Evolutionary conservation across 2,888 invertebrate species (phyloP), one percentile per base, ranked within the genome.

Genomic region (Drosophila limbata): DNA sequence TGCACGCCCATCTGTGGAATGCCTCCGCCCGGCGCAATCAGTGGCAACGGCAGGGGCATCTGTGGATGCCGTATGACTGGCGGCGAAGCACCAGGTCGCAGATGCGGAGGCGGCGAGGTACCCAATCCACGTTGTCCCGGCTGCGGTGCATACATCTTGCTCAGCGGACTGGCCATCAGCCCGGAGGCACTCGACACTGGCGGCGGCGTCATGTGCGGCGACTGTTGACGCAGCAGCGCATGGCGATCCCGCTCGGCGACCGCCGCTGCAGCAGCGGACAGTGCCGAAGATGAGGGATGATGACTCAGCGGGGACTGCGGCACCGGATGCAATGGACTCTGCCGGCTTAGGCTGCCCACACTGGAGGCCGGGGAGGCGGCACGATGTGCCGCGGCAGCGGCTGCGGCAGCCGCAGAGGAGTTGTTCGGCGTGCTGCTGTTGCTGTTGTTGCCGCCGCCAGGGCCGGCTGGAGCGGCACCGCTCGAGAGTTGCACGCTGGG

Each of bases 1-100:
- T 96, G 96, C 93, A 96, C 95, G 13, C 92, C 92, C 51, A 93
- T 92, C 66, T 92, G 92, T 5, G 92, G 91, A 63, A 93, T 91
- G 61, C 92, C 92, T 48, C 88, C 91, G 45, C 92, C 92, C 4
- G 93, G 92, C 1, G 92, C 92, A 65, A 93, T 91, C 28, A 93
- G 73, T 17, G 93, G 93, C 69, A 93, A 76, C 21, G 93, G 92
- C 61, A 93, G 77, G 59, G 93, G 92, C 93, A 93, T 93, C 79
- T 93, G 92, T n/a, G 93, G 92, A 84, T 93, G 93, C 11, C 93
- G 91, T 61, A 93, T 92, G 17, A 95, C 94, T 9, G 95, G 95
- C 31, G 94, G 94, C 48, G 94, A 93, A 28, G 94, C 93, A 61
- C 93, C 93, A 1, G 93, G 93, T 17, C 93, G 85, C 66, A 92